Base-by-base conservation (phyloP, 1,140 invertebrate genomes). In the Ceratina australensis region DNA sequence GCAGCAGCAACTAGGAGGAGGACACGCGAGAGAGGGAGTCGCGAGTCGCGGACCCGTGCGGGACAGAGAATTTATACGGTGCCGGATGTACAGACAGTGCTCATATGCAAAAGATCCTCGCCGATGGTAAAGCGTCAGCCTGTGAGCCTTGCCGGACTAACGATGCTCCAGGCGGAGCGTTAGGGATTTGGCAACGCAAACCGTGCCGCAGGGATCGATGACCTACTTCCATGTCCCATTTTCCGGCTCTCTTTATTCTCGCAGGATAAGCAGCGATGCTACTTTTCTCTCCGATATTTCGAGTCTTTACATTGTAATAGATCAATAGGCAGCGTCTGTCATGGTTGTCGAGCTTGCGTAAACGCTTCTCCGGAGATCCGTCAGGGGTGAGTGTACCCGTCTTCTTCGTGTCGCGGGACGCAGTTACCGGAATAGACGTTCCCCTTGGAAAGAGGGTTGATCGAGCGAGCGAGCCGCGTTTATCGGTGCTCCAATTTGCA, bases 401-500 rank as follows among this genome's bases (percentile, higher is more conserved):
- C 2, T 42, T 57, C 67, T 69, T 15, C 66, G 52, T 42, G 28
- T 61, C 57, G 42, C 15, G 26, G 56, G 60, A 61, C 59, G 60
- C 49, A 42, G 72, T 73, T 73, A 73, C 61, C 28, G 20, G 50
- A 74, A 66, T 54, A 74, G 61, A 74, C 49, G 49, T 42, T 56
- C 71, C 57, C 59, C 72, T 66, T 56, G 72, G 60, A 26, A 66
- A 64, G 59, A n/a, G 47, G 61, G 50, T 26, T 52, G 72, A 74
- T 74, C 72, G 72, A 74, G 49, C 50, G 72, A 74, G 49, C 50
- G 72, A 74, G 50, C 18, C 50, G 15, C 47, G 72, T 66, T 66
- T 52, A 64, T 74, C 72, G 72, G 72, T 56, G 72, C 49, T 74
- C 72, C 72, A 74, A 74, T 74, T 74, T 74, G 50, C 57, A 50